These are phyloP conservation scores for Phrynocephalus guinanensis DNA, from an alignment of 2,797 vertebrate genomes.

Conservation along the genomic window DNA sequence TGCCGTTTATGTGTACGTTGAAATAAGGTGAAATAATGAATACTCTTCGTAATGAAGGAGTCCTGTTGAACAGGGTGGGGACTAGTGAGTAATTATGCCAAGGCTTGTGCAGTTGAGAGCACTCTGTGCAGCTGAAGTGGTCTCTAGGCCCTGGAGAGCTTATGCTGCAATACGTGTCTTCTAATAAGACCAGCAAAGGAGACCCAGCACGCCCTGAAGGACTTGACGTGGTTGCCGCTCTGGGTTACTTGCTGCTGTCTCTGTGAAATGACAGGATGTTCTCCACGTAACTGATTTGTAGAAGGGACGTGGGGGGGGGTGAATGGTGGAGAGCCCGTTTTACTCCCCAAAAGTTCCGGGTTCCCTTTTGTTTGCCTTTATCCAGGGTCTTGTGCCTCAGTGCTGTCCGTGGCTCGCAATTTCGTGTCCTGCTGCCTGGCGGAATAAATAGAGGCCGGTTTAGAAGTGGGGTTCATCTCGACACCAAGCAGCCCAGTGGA, in stretches of 20 bases:
- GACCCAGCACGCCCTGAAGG: not conserved
- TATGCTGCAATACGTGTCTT: not conserved
- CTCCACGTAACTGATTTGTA: not conserved
- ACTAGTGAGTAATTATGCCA: not conserved
- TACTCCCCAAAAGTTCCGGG: too few species aligned
- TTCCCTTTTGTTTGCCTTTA: too few species aligned
- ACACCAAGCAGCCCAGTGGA: too few species aligned
- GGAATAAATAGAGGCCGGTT: too few species aligned
- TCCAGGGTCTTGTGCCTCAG: too few species aligned
- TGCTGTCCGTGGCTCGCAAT: too few species aligned
- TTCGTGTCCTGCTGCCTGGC: too few species aligned
- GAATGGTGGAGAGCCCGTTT: too few species aligned
- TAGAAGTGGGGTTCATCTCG: too few species aligned
- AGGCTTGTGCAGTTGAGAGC: not conserved
- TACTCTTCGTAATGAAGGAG: not conserved
- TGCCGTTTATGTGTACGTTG: not conserved
- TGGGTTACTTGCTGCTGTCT: not conserved
- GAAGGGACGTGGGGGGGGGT: not conserved
- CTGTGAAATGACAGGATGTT: not conserved
- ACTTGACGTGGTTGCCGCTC: not conserved
- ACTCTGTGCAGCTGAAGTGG: not conserved
- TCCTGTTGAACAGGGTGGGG: not conserved
- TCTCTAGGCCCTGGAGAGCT: not conserved
- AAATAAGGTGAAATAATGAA: not conserved
- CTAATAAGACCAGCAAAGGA: not conserved